Conservation (phyloP, 2,888 invertebrate species). For the Clanis bilineata region DNA sequence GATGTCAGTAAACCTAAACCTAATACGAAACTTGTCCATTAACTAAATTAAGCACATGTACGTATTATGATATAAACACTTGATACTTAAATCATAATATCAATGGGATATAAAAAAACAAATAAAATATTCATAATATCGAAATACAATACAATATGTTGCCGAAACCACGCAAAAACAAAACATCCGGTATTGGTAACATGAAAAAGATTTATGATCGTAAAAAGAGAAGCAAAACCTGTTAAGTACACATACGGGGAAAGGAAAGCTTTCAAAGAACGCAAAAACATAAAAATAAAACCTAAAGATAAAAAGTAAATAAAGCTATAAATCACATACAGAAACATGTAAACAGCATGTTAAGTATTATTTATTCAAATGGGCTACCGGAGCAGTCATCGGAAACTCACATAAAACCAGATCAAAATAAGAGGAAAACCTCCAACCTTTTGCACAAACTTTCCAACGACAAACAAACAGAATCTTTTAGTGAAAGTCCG, state of each 20-base stretch:
- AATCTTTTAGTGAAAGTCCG: slow-evolving; percentile 20
- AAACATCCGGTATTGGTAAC: neutral
- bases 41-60: too few species aligned
- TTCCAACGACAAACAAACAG: slow-evolving; percentile 4
- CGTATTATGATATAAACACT: too few species aligned
- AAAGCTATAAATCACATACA: neutral
- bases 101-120: neutral
- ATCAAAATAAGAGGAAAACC: neutral
- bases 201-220: neutral
- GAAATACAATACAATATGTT: neutral
- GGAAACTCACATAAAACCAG: neutral
- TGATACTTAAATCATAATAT: too few species aligned
- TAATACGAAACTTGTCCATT: too few species aligned
- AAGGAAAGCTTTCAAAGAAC: neutral
- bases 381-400: neutral
- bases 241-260: neutral
- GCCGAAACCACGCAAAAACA: neutral
- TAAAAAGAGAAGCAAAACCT: neutral
- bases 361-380: slow-evolving; percentile 2
- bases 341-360: neutral
- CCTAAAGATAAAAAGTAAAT: neutral
- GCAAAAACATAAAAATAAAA: neutral
- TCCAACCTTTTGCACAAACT: neutral
- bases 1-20: too few species aligned
- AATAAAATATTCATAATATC: neutral